These are phyloP conservation scores for Choristoneura rosaceana DNA, from an alignment of 2,888 invertebrate genomes.

Conservation along the genomic window DNA sequence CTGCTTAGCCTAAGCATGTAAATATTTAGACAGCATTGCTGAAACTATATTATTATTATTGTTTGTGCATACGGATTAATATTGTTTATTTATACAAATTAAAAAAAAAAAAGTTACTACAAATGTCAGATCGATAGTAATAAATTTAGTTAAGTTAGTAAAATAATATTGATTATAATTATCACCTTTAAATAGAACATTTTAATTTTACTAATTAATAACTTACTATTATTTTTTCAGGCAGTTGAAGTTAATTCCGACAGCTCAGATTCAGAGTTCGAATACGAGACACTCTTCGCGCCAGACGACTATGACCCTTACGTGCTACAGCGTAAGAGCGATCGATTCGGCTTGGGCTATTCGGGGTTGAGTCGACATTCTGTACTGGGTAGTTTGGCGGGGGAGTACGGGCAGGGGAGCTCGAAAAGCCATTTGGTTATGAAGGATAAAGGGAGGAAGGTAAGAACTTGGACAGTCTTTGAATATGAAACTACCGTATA, in stretches of 20 bases:
- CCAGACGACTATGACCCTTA: constrained; percentile 93
- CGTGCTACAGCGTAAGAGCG: constrained; percentile 90
- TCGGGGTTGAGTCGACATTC: constrained; percentile 89
- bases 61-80: no score
- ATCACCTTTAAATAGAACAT: no score
- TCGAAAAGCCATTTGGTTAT: constrained; percentile 71
- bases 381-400: constrained; percentile 77
- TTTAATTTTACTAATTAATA: no score
- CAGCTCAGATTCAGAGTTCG: constrained; percentile 81
- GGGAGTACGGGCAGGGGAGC: constrained; percentile 63
- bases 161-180: no score
- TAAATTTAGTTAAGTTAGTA: no score
- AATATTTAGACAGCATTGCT: no score
- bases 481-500: no score
- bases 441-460: constrained; percentile 80
- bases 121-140: no score
- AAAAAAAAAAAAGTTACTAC: no score
- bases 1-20: no score
- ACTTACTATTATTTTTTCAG: constrained; percentile 49
- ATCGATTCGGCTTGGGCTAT: constrained; percentile 93
- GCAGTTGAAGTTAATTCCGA: constrained; percentile 52
- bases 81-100: no score
- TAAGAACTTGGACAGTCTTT: constrained; percentile 44
- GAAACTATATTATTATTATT: no score
- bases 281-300: constrained; percentile 87